These are phyloP conservation scores for Drosophila anceps DNA, from an alignment of 2,888 invertebrate genomes.

Conservation along the genomic window DNA sequence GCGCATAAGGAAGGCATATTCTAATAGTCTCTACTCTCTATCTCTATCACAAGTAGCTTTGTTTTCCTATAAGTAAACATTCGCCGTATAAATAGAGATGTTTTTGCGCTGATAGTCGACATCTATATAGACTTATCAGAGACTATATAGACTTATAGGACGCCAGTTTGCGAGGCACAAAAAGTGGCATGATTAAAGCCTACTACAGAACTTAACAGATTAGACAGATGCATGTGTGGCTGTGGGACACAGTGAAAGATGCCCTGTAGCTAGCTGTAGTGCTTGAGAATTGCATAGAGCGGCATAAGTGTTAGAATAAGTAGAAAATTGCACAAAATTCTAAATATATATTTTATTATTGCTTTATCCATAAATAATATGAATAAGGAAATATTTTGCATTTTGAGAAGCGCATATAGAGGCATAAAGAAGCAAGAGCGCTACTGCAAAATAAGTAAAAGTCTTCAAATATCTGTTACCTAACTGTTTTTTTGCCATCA, in stretches of 20 bases:
- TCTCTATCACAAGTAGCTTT: constrained; percentile 14
- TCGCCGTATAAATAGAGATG: constrained; percentile 27
- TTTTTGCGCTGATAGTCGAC: constrained; percentile 47
- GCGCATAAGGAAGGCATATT: background rate
- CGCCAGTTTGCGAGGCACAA: constrained; percentile 3
- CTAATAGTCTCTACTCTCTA: too few relatives aligned
- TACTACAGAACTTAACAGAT: constrained; percentile 19
- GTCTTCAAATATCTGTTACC: background rate
- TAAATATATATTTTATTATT: too few relatives aligned
- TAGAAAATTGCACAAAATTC: too few relatives aligned
- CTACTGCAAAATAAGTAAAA: too few relatives aligned
- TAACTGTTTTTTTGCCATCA: background rate
- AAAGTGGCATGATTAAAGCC: constrained; percentile 28
- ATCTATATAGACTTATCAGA: constrained; percentile 6
- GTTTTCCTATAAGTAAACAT: constrained; percentile 7
- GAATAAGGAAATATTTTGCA: background rate
- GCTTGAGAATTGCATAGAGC: background rate
- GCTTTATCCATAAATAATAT: too few relatives aligned
- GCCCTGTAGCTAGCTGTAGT: too few relatives aligned
- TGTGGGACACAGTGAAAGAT: background rate
- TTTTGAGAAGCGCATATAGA: background rate
- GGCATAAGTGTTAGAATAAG: background rate
- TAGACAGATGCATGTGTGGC: background rate
- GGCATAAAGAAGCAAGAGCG: too few relatives aligned
- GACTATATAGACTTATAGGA: too few relatives aligned